Evolutionary conservation across 2,113 vertebrate species (phyloP).

Genomic region (Sus scrofa): T2T-Sscrofa CM000824.6:210349001-210349500

Average conservation of each 20-base stretch:
- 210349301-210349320: background rate
- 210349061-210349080: slow-evolving; percentile 5
- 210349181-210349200: slow-evolving; percentile 13
- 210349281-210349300: background rate
- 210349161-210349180: slow-evolving; percentile 13
- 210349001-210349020: too few species aligned
- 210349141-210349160: background rate
- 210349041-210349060: background rate
- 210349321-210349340: too few species aligned
- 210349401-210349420: too few species aligned
- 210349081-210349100: background rate
- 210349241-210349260: background rate
- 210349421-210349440: too few species aligned
- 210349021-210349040: background rate
- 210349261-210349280: background rate
- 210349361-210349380: too few species aligned
- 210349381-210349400: too few species aligned
- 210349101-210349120: slow-evolving; percentile 27
- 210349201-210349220: background rate
- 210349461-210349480: too few species aligned
- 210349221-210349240: background rate
- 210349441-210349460: too few species aligned
- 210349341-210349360: too few species aligned
- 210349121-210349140: background rate
- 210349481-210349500: too few species aligned